phyloP scores from a whole-genome alignment of 2,797 vertebrate species.

The Alca torda region DNA sequence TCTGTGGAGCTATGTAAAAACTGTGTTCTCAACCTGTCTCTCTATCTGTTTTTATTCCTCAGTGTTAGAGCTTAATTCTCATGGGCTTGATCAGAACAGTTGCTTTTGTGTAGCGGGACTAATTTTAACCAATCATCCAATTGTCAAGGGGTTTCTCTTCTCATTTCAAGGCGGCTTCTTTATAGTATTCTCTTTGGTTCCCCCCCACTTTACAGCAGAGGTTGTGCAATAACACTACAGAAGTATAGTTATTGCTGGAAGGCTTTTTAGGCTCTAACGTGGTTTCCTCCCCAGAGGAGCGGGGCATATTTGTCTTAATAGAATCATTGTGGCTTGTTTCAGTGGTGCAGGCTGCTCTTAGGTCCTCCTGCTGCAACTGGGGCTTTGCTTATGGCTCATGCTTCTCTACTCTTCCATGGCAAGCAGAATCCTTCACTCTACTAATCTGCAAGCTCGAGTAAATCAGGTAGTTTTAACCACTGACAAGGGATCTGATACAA shows the following conservation, averaged over 20 bases:
- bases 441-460: background rate
- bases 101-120: constrained; percentile 39
- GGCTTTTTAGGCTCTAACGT: constrained; percentile 3
- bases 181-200: constrained; percentile 48
- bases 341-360: background rate
- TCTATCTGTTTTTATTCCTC: constrained; percentile 39
- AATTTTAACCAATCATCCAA: constrained; percentile 52
- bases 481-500: background rate
- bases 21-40: constrained; percentile 50
- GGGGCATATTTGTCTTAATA: constrained; percentile 30
- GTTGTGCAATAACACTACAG: constrained; percentile 27
- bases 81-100: constrained; percentile 43
- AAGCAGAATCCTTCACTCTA: background rate
- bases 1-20: constrained; percentile 30
- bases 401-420: background rate
- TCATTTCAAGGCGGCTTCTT: constrained; percentile 30
- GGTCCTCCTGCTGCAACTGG: background rate
- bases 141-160: constrained; percentile 25
- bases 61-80: constrained; percentile 31
- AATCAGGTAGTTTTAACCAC: background rate
- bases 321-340: background rate
- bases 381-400: background rate
- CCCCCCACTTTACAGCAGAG: background rate
- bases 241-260: constrained; percentile 43
- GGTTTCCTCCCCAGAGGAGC: background rate